Base-by-base conservation (phyloP, 2,888 invertebrate genomes). In the Troides aeacus region DNA sequence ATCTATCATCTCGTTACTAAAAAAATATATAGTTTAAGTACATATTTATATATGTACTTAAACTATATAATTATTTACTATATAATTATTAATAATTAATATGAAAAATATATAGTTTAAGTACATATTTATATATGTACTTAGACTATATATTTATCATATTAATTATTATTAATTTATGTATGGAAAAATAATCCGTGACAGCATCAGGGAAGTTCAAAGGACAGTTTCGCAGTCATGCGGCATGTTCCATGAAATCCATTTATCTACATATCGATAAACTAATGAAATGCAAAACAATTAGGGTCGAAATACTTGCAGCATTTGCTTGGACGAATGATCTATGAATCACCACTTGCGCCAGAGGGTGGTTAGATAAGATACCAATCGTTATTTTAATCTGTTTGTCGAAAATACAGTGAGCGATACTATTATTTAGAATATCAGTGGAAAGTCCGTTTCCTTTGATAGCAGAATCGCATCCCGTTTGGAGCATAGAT, bases 401-500 rank as follows among this genome's bases (percentile, higher is more conserved):
- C 85, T 83, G 76, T 81, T 83, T 79, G 76, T 82, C 74, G 70
- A 78, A 83, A 86, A 84, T 82, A 78, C 80, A 77, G 76, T 74
- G 74, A 68, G 70, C 50, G 87, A 89, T 87, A 87, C 75, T 78
- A 86, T 89, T 88, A 85, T 82, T 60, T 77, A 77, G 78, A 82
- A 83, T 84, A 85, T 87, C 85, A 71, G 78, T 81, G 82, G 81
- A 82, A 86, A 84, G 81, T 79, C 80, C 79, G 82, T 79, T 85
- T 87, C 86, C 86, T 84, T 76, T 84, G 89, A 90, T 91, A 89
- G 82, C 72, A 74, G 60, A 46, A 71, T 75, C 76, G 79, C 86
- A 86, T 90, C 87, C 89, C 85, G 86, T 88, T 76, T 71, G 70
- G 62, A 62, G n/a, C 86, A 86, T 78, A 84, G 88, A 87, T 62